phyloP scores from a whole-genome alignment of 2,113 vertebrate genomes.

The Mus spicilegus region DNA sequence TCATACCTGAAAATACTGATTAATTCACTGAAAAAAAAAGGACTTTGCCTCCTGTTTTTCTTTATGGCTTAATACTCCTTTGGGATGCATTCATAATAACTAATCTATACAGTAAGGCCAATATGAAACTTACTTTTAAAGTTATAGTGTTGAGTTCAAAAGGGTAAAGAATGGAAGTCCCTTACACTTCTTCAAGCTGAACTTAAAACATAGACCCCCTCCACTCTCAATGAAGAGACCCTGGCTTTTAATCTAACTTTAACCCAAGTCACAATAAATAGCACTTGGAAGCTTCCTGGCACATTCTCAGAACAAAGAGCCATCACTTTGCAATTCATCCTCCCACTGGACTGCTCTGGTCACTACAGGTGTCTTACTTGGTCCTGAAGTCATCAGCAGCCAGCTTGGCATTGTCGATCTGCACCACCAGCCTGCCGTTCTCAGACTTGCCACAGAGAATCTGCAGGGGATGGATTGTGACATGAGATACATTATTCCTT shows the following conservation, averaged over 20 bases:
- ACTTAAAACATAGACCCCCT: not conserved
- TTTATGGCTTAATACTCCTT: constrained; percentile 6
- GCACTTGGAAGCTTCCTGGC: not conserved
- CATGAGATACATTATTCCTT: not conserved
- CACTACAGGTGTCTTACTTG: constrained; percentile 77
- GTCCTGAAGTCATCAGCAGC: constrained; percentile 80
- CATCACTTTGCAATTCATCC: not conserved
- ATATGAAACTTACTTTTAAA: constrained; percentile 42
- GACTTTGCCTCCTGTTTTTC: not conserved
- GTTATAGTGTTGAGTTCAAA: not conserved
- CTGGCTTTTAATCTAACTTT: not conserved
- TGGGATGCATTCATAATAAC: not conserved
- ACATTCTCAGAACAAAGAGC: not conserved
- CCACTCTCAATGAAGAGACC: not conserved
- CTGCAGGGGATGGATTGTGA: not conserved
- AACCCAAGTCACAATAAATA: not conserved
- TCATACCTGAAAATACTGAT: not conserved
- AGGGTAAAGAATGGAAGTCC: not conserved
- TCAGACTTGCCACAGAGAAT: constrained; percentile 76
- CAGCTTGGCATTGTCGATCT: constrained; percentile 81
- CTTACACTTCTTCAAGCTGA: not conserved
- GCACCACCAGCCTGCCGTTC: constrained; percentile 74
- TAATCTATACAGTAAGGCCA: not conserved
- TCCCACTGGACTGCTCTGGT: no score
- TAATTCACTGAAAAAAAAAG: not conserved